These are phyloP conservation scores for Tachysurus fulvidraco DNA, from an alignment of 2,113 vertebrate genomes.

Conservation along the genomic window DNA sequence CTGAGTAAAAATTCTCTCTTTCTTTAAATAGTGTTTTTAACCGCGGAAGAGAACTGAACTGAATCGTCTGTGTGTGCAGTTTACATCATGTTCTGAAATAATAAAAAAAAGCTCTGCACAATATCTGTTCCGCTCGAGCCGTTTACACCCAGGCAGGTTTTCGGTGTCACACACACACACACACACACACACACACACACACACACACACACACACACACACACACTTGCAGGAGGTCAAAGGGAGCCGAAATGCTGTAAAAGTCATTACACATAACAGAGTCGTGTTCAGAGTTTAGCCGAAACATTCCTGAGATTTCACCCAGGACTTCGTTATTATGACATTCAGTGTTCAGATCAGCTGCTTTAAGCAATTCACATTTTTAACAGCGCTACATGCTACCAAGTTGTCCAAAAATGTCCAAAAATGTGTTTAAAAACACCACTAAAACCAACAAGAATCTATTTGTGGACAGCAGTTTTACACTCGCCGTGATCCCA, in stretches of 20 bases:
- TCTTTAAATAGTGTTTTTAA: too few relatives aligned
- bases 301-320: constrained; percentile 6
- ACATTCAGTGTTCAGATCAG: background rate
- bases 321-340: background rate
- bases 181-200: too few relatives aligned
- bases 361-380: background rate
- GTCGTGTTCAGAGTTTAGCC: background rate
- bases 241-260: constrained; percentile 59
- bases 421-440: background rate
- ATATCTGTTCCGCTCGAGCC: background rate
- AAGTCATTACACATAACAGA: constrained; percentile 60
- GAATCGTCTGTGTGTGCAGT: too few relatives aligned
- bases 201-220: too few relatives aligned
- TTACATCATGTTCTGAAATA: background rate
- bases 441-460: background rate
- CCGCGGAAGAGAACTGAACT: too few relatives aligned
- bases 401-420: background rate
- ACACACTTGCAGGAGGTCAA: constrained; percentile 61
- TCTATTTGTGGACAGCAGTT: background rate
- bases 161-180: background rate
- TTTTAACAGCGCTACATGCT: background rate
- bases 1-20: too few relatives aligned
- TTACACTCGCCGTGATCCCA: background rate
- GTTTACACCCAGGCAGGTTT: background rate
- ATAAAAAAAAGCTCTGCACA: background rate